Evolutionary conservation across 2,797 vertebrate genomes (phyloP), one percentile per base, ranked within the genome.

Genomic region (Helostoma temminkii): DNA sequence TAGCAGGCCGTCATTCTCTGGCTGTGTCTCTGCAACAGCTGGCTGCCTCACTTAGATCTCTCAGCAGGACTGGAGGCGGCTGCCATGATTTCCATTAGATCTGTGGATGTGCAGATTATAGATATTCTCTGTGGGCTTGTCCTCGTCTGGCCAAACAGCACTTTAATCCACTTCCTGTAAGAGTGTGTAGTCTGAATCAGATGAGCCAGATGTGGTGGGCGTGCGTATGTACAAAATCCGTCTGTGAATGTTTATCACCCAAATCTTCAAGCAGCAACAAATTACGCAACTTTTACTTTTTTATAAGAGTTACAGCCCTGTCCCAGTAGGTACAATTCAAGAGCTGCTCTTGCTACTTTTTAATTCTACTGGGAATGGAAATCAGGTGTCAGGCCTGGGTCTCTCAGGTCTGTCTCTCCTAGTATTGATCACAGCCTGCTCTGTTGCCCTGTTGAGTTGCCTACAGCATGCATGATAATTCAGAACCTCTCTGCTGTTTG

Each of bases 101-200:
- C 57, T 76, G 70, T 60, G 56, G 57, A 78, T 63, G 56, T 78
- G 63, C 69, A 84, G 86, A 88, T 89, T 87, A 85, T 41, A 74
- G 70, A 72, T 72, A 71, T 64, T 69, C 85, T 74, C 75, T 25
- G 22, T 34, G 57, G 82, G 68, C 67, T 69, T 67, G 83, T 85
- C 79, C 77, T 87, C 59, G 16, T 56, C 25, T 32, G 61, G 58
- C 71, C 65, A 49, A 46, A 50, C 24, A 10, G 19, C 9, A 11
- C 66, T 42, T 71, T 89, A 89, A 91, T 90, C 86, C 82, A 88
- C 87, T 85, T 88, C 88, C 87, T 86, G 88, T 81, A 45, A 64
- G 66, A 49, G 42, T 57, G 56, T 49, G 67, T 12, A 19, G 70
- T 57, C 68, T 25, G 49, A 62, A 45, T 67, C 82, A 83, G 86